Base-by-base conservation (phyloP, 2,797 vertebrate species). In the Sebastes trivittatus region DNA sequence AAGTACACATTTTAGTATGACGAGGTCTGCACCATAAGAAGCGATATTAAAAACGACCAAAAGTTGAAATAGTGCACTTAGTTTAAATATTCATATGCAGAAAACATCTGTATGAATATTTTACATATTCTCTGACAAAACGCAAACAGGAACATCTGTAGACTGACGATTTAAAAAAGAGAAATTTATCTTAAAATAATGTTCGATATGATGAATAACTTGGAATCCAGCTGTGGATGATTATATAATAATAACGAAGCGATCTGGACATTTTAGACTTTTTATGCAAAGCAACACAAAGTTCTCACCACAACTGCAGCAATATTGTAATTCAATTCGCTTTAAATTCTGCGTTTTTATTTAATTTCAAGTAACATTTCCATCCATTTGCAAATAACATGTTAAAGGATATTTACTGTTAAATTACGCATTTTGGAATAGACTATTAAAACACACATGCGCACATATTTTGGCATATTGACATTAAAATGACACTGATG, bases 81-180 rank as follows among this genome's bases (percentile, higher is more conserved):
- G 36, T 42, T 65, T 25, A 77, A 73, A 59, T 63, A 54, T 66
- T 18, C 1, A 70, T 76, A 77, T 80, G 65, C 70, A 81, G 42
- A 78, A 83, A 74, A 67, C 8, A 66, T 55, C 11, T 52, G 59
- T 46, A 81, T 75, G 25, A 0, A 38, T 34, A 79, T 89, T 69
- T 69, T 75, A 66, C 52, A 91, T 91, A 64, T 75, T 83, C 9
- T 42, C 20, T 2, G 27, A 7, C 2, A 36, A 29, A 64, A 62
- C 20, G 11, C 20, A 13, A 11, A 58, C 14, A 36, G 13, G 4
- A 38, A 67, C 54, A 61, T 42, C 18, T 27, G 9, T 29, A 32
- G 22, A 34, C 22, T 27, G 32, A 23, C 7, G 14, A 25, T 67
- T 60, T 38, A 27, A 71, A 81, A 81, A 36, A 10, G 16, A 0